A percentile compares a stretch with the other conserved stretches of the same genome.
Conservation (phyloP, 2,888 invertebrate species). For the Lepetodrilus schrolli region DNA sequence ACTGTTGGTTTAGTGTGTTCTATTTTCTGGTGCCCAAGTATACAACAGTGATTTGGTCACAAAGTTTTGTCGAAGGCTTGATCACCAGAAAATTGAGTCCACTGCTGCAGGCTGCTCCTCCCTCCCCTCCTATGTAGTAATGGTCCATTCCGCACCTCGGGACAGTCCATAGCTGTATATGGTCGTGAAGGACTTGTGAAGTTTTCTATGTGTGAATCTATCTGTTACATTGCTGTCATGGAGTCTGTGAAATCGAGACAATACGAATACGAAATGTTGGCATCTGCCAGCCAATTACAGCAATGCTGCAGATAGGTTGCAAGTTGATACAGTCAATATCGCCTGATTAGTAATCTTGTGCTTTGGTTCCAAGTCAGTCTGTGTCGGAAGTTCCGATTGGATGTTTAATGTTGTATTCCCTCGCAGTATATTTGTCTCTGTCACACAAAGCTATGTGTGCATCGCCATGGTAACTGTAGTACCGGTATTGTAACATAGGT, state of each 20-base stretch:
- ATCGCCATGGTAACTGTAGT: slow-evolving; percentile 3
- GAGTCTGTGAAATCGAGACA: not conserved
- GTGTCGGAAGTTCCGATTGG: slow-evolving; percentile 1
- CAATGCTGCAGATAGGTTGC: slow-evolving; percentile 2
- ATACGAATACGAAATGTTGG: no score
- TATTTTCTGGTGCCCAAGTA: slow-evolving; percentile 26
- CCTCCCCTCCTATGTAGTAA: slow-evolving; percentile 4
- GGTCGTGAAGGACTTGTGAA: slow-evolving; percentile 14
- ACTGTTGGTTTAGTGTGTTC: slow-evolving; percentile 11
- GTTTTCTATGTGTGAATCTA: not conserved
- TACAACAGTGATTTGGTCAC: not conserved
- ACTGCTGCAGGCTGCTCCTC: slow-evolving; percentile 6
- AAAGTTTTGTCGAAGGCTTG: not conserved
- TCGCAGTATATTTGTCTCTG: no score
- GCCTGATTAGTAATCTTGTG: slow-evolving; percentile 1
- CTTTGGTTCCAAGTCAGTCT: slow-evolving; percentile 17
- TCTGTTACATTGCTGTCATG: not conserved
- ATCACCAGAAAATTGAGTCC: slow-evolving; percentile 27
- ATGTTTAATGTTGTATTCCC: slow-evolving; percentile 21
- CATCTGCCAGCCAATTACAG: not conserved
- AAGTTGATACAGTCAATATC: not conserved
- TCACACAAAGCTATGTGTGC: not conserved
- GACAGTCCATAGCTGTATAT: not conserved
- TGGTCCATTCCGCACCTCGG: slow-evolving; percentile 9
- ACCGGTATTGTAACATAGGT: no score